Conservation (phyloP, 1,140 invertebrate species). For the Drosophila littoralis region DNA sequence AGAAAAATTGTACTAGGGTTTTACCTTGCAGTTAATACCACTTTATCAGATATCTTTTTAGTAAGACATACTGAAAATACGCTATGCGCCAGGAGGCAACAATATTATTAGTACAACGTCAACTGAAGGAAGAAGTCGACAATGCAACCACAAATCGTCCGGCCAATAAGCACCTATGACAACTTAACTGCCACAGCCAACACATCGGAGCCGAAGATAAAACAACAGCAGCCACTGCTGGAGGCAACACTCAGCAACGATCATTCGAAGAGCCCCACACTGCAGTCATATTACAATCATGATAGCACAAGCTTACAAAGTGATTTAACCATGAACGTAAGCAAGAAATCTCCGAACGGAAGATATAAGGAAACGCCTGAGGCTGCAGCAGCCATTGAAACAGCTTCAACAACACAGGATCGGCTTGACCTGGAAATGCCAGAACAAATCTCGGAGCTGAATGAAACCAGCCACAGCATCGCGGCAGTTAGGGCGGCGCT, state of each 20-base stretch:
- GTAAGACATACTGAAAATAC: not conserved
- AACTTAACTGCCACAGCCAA: constrained; percentile 58
- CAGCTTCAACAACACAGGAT: not conserved
- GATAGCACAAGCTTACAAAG: constrained; percentile 1
- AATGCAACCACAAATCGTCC: constrained; percentile 64
- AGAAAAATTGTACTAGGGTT: too few species aligned
- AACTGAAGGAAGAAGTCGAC: constrained; percentile 12
- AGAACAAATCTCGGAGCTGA: constrained; percentile 46
- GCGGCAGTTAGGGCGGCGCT: constrained; percentile 79
- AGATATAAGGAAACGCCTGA: not conserved
- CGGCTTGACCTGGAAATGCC: constrained; percentile 11
- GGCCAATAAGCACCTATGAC: constrained; percentile 80
- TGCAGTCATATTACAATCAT: too few species aligned
- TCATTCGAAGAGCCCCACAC: too few species aligned
- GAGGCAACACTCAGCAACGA: constrained; percentile 18
- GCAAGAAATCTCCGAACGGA: not conserved
- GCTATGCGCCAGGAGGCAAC: constrained; percentile 1
- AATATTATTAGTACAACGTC: not conserved
- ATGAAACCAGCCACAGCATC: constrained; percentile 71
- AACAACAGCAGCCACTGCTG: constrained; percentile 12
- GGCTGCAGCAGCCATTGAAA: not conserved
- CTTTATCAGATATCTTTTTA: not conserved
- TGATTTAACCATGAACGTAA: constrained; percentile 6
- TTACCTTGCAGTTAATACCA: not conserved
- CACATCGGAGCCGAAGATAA: constrained; percentile 13